These are phyloP conservation scores for Cherax destructor DNA, from an alignment of 1,140 invertebrate genomes.

Conservation along the genomic window DNA sequence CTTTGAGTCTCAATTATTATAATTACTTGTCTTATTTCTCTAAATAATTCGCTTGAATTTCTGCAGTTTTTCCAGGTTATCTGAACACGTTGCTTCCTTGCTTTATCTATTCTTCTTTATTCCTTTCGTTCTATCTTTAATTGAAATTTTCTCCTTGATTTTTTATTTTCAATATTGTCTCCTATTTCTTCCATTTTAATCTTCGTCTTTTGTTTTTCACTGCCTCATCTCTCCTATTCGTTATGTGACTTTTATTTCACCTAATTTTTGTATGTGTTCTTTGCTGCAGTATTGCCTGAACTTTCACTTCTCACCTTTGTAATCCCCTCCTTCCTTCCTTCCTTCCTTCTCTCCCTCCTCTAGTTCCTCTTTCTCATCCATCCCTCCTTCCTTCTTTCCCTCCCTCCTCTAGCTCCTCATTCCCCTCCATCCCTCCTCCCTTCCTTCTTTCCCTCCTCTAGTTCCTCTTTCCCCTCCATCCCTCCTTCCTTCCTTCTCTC, in stretches of 20 bases:
- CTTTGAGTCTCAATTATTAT: too few relatives aligned
- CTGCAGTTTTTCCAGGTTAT: too few relatives aligned
- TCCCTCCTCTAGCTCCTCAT: not conserved
- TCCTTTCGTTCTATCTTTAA: not conserved
- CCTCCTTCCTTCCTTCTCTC: not conserved
- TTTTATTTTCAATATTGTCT: not conserved
- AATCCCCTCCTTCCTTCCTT: not conserved
- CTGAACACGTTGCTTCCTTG: too few relatives aligned
- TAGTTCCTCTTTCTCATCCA: not conserved
- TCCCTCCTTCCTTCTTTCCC: not conserved
- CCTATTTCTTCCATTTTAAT: not conserved
- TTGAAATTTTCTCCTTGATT: not conserved
- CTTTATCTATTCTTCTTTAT: not conserved
- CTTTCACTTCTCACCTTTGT: not conserved
- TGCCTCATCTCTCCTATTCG: not conserved
- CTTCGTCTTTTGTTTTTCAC: not conserved
- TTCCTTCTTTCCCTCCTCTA: not conserved
- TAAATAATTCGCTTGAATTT: too few relatives aligned
- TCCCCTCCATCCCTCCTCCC: not conserved
- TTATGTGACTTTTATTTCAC: not conserved
- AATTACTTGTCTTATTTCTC: too few relatives aligned
- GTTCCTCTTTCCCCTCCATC: not conserved
- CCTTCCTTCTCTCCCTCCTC: not conserved
- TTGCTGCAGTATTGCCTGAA: not conserved
- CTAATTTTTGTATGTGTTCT: too few relatives aligned